These are phyloP conservation scores for Harlomillsia oculata DNA, from an alignment of 1,140 invertebrate species.

Conservation along the genomic window DNA sequence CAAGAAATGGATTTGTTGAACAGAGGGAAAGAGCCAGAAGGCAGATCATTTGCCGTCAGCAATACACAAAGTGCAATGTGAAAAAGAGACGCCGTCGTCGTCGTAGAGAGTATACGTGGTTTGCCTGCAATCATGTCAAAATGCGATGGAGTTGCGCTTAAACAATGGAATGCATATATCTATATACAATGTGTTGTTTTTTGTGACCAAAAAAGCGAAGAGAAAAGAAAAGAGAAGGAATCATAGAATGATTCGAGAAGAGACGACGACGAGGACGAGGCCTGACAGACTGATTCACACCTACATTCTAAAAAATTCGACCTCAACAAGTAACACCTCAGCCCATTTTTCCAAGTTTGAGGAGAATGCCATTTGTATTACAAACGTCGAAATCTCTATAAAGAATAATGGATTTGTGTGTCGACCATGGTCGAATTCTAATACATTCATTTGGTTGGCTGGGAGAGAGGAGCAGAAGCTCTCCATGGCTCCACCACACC, in stretches of 20 bases:
- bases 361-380: conserved; percentile 30
- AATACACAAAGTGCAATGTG: neutral
- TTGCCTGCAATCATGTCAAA: too few species aligned
- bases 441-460: conserved; percentile 24
- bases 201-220: neutral
- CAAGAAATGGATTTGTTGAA: neutral
- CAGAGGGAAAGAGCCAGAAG: neutral
- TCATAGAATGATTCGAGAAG: neutral
- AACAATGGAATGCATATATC: too few species aligned
- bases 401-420: conserved; percentile 20
- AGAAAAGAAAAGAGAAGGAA: neutral
- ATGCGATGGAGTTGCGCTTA: too few species aligned
- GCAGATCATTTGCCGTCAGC: neutral
- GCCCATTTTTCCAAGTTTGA: conserved; percentile 18
- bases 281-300: conserved; percentile 26
- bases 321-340: conserved; percentile 24
- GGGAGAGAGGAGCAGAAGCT: neutral
- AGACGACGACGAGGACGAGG: too few species aligned
- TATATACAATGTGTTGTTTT: too few species aligned
- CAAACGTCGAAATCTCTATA: conserved; percentile 26
- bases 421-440: conserved; percentile 26
- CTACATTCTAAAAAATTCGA: conserved; percentile 31
- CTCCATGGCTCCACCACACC: neutral
- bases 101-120: too few species aligned
- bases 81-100: too few species aligned